These are phyloP conservation scores for Musca domestica DNA, from an alignment of 1,140 invertebrate genomes.

Conservation along the genomic window DNA sequence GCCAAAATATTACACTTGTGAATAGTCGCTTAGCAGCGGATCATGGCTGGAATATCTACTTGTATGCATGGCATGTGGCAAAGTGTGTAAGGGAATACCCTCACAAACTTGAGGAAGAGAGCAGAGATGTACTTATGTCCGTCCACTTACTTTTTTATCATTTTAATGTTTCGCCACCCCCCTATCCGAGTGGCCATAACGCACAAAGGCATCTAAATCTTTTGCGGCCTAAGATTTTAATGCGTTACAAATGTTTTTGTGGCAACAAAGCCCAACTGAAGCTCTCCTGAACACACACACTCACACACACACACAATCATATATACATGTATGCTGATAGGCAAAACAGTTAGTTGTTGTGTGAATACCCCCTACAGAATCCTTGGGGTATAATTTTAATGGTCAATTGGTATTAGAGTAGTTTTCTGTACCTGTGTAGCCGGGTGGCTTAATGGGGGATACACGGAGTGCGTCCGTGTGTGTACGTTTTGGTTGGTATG, in stretches of 20 bases:
- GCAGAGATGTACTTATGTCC: too few species aligned
- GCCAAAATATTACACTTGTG: neutral
- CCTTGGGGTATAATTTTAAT: constrained; percentile 51
- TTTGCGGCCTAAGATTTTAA: neutral
- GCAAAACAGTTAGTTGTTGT: too few species aligned
- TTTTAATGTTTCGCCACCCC: neutral
- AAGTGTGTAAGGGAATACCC: too few species aligned
- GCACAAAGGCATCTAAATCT: neutral
- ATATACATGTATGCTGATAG: too few species aligned
- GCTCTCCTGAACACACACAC: too few species aligned
- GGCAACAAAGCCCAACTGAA: neutral
- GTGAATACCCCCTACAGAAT: constrained; percentile 19
- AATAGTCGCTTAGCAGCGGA: too few species aligned
- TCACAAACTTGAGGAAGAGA: too few species aligned
- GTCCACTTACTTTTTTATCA: neutral
- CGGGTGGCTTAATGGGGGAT: neutral
- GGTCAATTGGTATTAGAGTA: constrained; percentile 48
- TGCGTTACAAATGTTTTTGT: constrained; percentile 15
- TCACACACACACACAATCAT: too few species aligned
- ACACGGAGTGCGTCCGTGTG: neutral
- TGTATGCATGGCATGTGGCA: too few species aligned
- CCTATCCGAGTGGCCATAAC: too few species aligned
- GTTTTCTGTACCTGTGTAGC: constrained; percentile 20
- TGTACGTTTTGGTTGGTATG: neutral
- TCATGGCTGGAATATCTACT: too few species aligned